Percentiles rank a stretch among this genome's conserved stretches.
Evolutionary conservation across 2,113 vertebrate species (phyloP).

Genomic region (Xenopus borealis): DNA sequence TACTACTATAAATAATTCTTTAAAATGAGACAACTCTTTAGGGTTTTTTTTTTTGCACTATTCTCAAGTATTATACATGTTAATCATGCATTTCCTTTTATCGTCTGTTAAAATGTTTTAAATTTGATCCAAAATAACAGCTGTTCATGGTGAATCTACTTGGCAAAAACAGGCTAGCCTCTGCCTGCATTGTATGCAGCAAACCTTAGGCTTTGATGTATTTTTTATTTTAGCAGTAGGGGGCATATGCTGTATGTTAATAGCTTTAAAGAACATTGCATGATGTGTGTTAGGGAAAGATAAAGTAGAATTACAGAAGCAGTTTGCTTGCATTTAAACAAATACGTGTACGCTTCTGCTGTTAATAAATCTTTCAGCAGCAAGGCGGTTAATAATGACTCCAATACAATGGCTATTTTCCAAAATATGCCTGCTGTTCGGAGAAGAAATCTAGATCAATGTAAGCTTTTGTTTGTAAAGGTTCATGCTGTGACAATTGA

Average conservation of each 20-base stretch:
- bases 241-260: constrained; percentile 41
- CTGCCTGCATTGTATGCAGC: constrained; percentile 1
- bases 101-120: no score
- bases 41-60: no score
- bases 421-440: not conserved
- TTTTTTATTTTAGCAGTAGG: constrained; percentile 44
- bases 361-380: not conserved
- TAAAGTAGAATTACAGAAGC: not conserved
- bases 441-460: not conserved
- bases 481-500: constrained; percentile 15
- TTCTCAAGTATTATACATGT: no score
- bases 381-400: not conserved
- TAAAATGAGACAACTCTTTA: no score
- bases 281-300: constrained; percentile 7
- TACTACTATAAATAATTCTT: no score
- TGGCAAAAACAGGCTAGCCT: not conserved
- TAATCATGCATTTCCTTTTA: no score
- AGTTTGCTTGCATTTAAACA: not conserved
- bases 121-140: not conserved
- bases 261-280: not conserved
- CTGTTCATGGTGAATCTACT: not conserved
- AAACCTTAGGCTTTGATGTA: constrained; percentile 16
- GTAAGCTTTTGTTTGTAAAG: constrained; percentile 3
- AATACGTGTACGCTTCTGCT: not conserved
- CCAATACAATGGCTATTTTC: not conserved